These are phyloP conservation scores for Hydractinia echinata DNA, from an alignment of 30 jellyfish, hydroid and myxozoan species.

Conservation along the genomic window DNA sequence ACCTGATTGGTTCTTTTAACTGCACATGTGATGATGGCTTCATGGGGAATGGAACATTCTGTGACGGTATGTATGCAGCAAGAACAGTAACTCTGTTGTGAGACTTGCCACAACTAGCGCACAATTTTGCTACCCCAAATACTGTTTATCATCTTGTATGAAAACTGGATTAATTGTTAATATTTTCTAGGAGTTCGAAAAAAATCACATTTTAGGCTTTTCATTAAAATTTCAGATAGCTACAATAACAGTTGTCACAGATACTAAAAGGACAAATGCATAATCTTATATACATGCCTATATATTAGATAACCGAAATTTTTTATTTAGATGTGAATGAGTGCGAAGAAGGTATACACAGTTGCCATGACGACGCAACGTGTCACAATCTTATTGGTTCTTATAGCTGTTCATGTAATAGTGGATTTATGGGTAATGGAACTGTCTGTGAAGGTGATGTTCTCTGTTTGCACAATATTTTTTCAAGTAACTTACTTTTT, in stretches of 20 bases:
- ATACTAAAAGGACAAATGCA: too few species aligned
- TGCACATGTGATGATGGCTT: conserved; percentile 50
- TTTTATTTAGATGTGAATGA: conserved; percentile 37
- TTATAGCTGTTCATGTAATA: conserved; percentile 33
- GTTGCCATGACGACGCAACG: conserved; percentile 25
- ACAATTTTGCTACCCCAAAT: too few species aligned
- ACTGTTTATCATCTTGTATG: too few species aligned
- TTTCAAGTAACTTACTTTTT: not conserved
- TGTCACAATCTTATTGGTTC: conserved; percentile 57
- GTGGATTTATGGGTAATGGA: conserved; percentile 60
- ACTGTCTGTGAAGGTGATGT: conserved; percentile 32
- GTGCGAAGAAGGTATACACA: conserved; percentile 27
- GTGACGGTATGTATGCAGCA: conserved; percentile 5
- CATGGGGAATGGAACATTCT: conserved; percentile 31
- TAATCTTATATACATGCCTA: too few species aligned
- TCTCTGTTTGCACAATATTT: not conserved
- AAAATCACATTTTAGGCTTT: too few species aligned
- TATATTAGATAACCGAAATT: not conserved
- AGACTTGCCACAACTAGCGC: too few species aligned
- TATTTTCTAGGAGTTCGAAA: too few species aligned
- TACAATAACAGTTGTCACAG: too few species aligned
- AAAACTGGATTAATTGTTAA: too few species aligned
- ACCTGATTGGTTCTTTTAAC: conserved; percentile 55
- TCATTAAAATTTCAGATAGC: too few species aligned
- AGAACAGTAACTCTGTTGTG: too few species aligned